Evolutionary conservation across 35 echinoderm and acorn worm species (phyloP).

Genomic region (Patiria miniata): DNA sequence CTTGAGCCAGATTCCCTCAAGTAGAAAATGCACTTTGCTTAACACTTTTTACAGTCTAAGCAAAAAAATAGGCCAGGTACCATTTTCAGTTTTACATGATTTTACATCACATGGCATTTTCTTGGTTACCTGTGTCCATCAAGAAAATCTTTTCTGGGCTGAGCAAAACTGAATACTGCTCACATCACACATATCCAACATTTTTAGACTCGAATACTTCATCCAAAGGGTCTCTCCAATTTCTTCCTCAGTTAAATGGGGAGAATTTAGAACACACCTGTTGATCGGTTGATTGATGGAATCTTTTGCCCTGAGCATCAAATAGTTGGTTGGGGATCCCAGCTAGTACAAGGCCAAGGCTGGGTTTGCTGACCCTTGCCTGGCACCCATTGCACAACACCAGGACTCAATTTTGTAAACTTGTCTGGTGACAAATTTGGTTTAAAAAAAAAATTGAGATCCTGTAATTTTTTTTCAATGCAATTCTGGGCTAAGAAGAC

Average conservation of each 20-base stretch:
- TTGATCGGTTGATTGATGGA: constrained; percentile 10
- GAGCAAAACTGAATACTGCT: too few relatives aligned
- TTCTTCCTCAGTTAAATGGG: not conserved
- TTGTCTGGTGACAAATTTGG: not conserved
- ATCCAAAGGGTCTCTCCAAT: too few relatives aligned
- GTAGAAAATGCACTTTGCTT: too few relatives aligned
- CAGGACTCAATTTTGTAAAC: not conserved
- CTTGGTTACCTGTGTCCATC: too few relatives aligned
- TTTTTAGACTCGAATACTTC: too few relatives aligned
- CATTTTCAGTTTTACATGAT: too few relatives aligned
- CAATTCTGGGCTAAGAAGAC: not conserved
- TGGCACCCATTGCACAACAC: not conserved
- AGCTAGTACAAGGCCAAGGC: not conserved
- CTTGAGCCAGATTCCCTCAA: too few relatives aligned
- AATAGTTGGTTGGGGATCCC: not conserved
- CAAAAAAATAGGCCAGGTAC: too few relatives aligned
- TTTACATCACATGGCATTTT: too few relatives aligned
- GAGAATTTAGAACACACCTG: constrained; percentile 18
- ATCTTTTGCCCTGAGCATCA: constrained; percentile 11
- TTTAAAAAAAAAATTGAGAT: not conserved
- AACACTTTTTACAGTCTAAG: too few relatives aligned
- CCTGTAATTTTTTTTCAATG: not conserved
- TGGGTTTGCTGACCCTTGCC: not conserved
- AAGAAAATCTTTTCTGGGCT: too few relatives aligned
- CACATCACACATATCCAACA: too few relatives aligned